These are phyloP conservation scores for Apodemus agrarius DNA, from an alignment of 2,797 vertebrate genomes.

Conservation along the genomic window DNA sequence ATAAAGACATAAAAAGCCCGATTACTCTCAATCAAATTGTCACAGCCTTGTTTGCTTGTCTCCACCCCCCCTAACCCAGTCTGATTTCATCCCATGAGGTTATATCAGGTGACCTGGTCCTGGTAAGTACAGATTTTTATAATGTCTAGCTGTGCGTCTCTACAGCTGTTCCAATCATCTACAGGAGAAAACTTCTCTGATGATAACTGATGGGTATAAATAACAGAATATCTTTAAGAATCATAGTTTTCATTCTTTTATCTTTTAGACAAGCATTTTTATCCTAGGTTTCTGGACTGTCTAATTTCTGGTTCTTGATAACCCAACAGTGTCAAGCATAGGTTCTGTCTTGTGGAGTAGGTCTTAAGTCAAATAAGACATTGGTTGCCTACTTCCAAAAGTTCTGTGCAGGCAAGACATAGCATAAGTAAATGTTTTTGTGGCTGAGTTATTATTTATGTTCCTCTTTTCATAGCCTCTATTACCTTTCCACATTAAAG, in stretches of 20 bases:
- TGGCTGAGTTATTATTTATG: background rate
- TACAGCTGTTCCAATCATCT: background rate
- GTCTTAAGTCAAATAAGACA: background rate
- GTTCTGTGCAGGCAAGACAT: background rate
- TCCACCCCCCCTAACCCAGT: accelerated
- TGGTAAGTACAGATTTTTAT: background rate
- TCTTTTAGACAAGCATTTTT: background rate
- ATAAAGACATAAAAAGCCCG: background rate
- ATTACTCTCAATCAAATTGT: background rate
- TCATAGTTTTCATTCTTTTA: background rate
- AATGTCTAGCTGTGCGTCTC: background rate
- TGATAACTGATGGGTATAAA: background rate
- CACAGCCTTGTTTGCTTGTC: background rate
- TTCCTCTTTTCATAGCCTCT: background rate
- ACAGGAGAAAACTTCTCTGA: background rate
- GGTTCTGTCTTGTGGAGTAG: background rate
- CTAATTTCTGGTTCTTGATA: background rate
- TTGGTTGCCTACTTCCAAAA: background rate
- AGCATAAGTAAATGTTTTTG: background rate
- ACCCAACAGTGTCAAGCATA: no score
- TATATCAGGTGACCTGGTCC: background rate
- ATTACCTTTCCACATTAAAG: background rate
- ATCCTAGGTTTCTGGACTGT: background rate
- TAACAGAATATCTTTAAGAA: background rate
- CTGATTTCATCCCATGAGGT: background rate